phyloP scores from a whole-genome alignment of 2,113 vertebrate species.

The Lophius piscatorius region DNA sequence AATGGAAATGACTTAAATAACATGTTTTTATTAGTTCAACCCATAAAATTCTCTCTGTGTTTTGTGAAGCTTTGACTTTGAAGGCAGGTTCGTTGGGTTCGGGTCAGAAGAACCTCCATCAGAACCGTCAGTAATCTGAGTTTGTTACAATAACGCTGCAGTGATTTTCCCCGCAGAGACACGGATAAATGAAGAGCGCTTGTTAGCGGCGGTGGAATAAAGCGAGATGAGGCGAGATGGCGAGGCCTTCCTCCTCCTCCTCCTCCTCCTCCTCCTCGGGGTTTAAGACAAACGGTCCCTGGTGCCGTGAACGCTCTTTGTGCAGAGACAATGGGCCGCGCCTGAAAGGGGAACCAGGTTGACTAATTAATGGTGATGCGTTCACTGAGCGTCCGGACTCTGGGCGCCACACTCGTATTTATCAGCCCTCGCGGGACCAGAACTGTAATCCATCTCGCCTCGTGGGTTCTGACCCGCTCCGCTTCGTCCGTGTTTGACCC shows the following conservation, averaged over 20 bases:
- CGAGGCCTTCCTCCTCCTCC: no score
- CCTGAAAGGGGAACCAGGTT: slow-evolving; percentile 64
- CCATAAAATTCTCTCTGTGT: no score
- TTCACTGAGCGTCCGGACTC: slow-evolving; percentile 71
- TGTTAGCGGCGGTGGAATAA: slow-evolving; percentile 12
- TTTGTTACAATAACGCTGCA: no score
- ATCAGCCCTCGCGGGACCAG: slow-evolving; percentile 74
- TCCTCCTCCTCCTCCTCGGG: slow-evolving; percentile 11
- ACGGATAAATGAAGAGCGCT: no score
- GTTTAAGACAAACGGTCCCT: slow-evolving; percentile 54
- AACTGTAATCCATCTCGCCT: slow-evolving; percentile 77
- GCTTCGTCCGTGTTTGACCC: slow-evolving; percentile 77
- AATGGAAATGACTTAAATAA: no score
- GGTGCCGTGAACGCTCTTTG: slow-evolving; percentile 53
- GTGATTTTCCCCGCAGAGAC: no score
- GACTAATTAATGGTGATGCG: slow-evolving; percentile 77
- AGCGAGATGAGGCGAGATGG: slow-evolving; percentile 24
- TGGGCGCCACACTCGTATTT: slow-evolving; percentile 73
- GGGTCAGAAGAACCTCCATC: no score
- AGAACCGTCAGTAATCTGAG: no score
- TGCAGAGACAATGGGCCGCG: slow-evolving; percentile 62
- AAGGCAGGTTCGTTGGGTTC: no score
- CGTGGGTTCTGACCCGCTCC: slow-evolving; percentile 65
- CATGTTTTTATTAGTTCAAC: no score
- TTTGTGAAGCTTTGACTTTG: no score